Conservation (phyloP, 2,797 vertebrate genomes). For the Gambusia yucatana region DNA sequence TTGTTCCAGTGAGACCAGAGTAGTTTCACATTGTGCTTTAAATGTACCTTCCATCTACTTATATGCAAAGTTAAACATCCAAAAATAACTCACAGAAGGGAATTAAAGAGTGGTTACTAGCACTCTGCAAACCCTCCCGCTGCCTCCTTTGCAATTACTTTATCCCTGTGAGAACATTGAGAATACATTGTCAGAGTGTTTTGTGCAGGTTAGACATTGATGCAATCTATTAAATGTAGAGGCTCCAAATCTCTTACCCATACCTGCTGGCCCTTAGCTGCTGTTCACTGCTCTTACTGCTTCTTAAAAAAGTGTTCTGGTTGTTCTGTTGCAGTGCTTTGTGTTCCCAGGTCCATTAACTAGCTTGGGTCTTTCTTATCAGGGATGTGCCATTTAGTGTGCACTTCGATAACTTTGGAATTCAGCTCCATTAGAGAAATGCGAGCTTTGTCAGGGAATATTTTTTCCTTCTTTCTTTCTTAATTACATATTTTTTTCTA, state of each 20-base stretch:
- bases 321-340: conserved; percentile 52
- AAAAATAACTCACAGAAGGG: conserved; percentile 50
- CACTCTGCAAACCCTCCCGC: conserved; percentile 33
- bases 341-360: conserved; percentile 62
- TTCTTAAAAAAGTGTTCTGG: conserved; percentile 37
- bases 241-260: conserved; percentile 31
- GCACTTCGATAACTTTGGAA: conserved; percentile 39
- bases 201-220: conserved; percentile 35
- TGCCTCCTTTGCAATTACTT: conserved; percentile 61
- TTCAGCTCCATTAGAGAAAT: conserved; percentile 53
- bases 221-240: conserved; percentile 60
- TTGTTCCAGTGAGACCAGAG: conserved; percentile 27
- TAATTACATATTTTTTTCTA: conserved; percentile 7
- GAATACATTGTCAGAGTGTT: conserved; percentile 43
- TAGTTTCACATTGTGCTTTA: conserved; percentile 26
- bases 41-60: conserved; percentile 40
- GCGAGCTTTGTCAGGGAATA: conserved; percentile 40
- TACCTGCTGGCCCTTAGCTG: conserved; percentile 32
- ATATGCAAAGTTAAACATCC: conserved; percentile 28
- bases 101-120: conserved; percentile 44
- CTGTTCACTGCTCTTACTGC: conserved; percentile 15
- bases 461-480: conserved; percentile 4
- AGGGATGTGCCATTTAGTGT: conserved; percentile 49
- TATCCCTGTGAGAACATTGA: conserved; percentile 48
- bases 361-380: conserved; percentile 20